Base-by-base conservation (phyloP, 1,140 invertebrate species). In the Caerostris darwini region DNA sequence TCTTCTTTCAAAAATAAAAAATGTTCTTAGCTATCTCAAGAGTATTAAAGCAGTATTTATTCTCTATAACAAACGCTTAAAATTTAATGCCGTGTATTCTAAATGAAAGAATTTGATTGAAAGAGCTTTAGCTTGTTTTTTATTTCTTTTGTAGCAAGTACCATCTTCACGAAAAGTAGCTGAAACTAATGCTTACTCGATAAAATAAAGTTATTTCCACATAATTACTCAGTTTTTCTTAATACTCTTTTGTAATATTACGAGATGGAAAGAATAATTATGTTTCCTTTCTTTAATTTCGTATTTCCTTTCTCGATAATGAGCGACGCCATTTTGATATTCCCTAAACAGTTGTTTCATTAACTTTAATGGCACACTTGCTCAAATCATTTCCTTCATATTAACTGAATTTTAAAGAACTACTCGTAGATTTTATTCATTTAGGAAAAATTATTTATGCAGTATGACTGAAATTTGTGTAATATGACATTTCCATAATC, bases 81-180 rank as follows among this genome's bases (percentile, higher is more conserved):
- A 6, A 14, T 67, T 67, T 17, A 67, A 67, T 17, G n/a, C n/a
- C 17, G 61, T 67, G 61, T 67, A 67, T 17, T 17, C n/a, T 67
- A 67, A 67, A 67, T 67, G 61, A 17, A n/a, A 17, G 12, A 5
- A 17, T 67, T 67, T 67, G 61, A 67, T 67, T 67, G 61, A 67
- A 67, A 67, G n/a, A 67, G 61, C 12, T 67, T 67, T 67, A 67
- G 61, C 61, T 17, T 67, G n/a, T 67, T 67, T 67, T 67, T 67
- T n/a, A 67, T 67, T 67, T 67, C 14, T 67, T 67, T 67, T 67
- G 61, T 67, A 6, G 17, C 61, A 17, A 3, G 14, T 6, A 67
- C 61, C 5, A 14, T 5, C n/a, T 67, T 67, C n/a, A 67, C 61
- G n/a, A 67, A 67, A 67, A 67, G 61, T 67, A 64, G 14, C 61